A percentile compares a stretch with the other conserved stretches of the same genome.
These are phyloP conservation scores for Lordiphosa andalusiaca DNA, from an alignment of 2,888 invertebrate species.

Conservation along the genomic window DNA sequence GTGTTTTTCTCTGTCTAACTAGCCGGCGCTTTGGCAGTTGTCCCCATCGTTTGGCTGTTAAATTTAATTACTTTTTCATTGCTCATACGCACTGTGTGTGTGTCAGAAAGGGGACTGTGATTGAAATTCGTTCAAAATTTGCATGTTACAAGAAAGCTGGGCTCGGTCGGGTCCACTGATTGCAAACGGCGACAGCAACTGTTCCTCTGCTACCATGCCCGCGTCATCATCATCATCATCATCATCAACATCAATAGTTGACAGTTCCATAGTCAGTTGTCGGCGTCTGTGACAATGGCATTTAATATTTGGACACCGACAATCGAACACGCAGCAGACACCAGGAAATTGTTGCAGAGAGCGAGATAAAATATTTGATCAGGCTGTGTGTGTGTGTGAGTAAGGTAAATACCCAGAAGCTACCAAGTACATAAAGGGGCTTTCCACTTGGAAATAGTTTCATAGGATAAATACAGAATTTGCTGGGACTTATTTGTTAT, in stretches of 20 bases:
- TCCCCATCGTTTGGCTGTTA: slow-evolving; percentile 50
- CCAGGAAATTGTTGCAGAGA: slow-evolving; percentile 40
- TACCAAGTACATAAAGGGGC: no score
- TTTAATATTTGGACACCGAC: slow-evolving; percentile 75
- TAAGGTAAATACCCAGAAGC: slow-evolving; percentile 4
- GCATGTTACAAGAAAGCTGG: slow-evolving; percentile 63
- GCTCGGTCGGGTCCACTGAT: slow-evolving; percentile 41
- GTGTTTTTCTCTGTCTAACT: slow-evolving; percentile 21
- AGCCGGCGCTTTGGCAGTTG: slow-evolving; percentile 36
- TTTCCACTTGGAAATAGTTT: no score
- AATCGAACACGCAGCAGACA: slow-evolving; percentile 15
- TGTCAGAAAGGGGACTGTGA: slow-evolving; percentile 39
- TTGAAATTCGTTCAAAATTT: slow-evolving; percentile 77
- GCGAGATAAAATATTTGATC: slow-evolving; percentile 54
- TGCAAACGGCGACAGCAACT: slow-evolving; percentile 43
- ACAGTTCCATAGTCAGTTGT: slow-evolving; percentile 77
- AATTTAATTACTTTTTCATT: slow-evolving; percentile 80
- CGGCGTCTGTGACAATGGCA: slow-evolving; percentile 75
- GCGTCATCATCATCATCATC: slow-evolving; percentile 11
- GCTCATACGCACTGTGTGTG: slow-evolving; percentile 65
- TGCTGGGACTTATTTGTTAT: no score
- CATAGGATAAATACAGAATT: no score
- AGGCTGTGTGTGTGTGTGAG: slow-evolving; percentile 26
- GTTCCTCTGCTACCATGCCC: not conserved
- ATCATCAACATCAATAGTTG: slow-evolving; percentile 59